Evolutionary conservation across 2,797 vertebrate species (phyloP).

Genomic region (Phalloptychus januarius): DNA sequence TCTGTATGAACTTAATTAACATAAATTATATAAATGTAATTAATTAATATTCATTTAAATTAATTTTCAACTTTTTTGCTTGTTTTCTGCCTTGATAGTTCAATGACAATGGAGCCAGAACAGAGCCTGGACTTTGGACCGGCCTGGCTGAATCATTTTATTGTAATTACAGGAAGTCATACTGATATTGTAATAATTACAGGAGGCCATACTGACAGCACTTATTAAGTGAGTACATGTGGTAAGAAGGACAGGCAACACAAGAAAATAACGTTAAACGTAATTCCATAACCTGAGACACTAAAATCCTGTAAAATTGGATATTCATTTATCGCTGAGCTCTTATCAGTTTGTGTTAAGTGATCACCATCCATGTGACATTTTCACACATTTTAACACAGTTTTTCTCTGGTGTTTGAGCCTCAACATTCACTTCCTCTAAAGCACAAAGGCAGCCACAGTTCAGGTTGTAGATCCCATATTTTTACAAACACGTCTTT

Average conservation of each 20-base stretch:
- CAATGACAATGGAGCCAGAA: neutral
- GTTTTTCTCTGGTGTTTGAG: neutral
- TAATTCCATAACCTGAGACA: neutral
- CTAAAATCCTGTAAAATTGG: neutral
- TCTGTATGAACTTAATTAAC: no score
- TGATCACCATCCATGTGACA: neutral
- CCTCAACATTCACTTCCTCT: neutral
- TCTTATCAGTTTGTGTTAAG: neutral
- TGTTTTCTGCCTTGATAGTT: neutral
- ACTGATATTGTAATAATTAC: neutral
- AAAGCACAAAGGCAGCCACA: neutral
- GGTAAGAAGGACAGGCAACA: neutral
- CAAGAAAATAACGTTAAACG: neutral
- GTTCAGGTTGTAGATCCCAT: neutral
- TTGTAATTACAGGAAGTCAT: neutral
- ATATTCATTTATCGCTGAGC: neutral
- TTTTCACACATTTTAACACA: neutral
- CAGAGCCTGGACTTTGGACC: neutral
- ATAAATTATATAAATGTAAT: no score
- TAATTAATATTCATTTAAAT: no score
- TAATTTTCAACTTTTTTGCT: neutral
- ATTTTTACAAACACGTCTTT: no score
- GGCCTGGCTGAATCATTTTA: neutral
- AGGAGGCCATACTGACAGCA: neutral
- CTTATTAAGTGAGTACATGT: neutral